phyloP scores from a whole-genome alignment of 2,113 vertebrate species.

The Calypte anna region DNA sequence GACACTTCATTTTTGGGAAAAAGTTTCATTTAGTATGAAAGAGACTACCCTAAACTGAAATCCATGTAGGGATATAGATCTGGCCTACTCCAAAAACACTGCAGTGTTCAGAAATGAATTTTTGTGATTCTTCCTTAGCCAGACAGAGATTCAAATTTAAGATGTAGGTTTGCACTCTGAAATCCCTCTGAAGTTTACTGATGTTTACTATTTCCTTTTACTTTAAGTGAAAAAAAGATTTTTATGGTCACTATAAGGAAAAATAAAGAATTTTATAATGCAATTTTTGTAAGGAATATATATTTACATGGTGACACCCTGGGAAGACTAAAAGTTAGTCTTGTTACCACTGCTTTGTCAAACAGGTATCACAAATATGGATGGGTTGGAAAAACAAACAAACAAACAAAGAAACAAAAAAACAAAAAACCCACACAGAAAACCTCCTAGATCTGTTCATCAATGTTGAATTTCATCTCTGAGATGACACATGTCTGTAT shows the following conservation, averaged over 20 bases:
- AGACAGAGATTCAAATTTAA: not conserved
- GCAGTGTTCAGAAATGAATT: not conserved
- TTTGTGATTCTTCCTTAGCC: not conserved
- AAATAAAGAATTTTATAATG: not conserved
- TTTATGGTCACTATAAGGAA: not conserved
- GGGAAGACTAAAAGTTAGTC: not conserved
- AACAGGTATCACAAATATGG: not conserved
- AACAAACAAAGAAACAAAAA: too few species aligned
- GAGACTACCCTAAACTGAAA: not conserved
- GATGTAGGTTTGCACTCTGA: not conserved
- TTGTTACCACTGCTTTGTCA: not conserved
- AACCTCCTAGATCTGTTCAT: not conserved
- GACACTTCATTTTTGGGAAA: not conserved
- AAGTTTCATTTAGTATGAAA: not conserved
- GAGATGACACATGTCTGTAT: not conserved
- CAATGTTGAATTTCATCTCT: not conserved
- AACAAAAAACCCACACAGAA: not conserved
- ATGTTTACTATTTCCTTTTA: not conserved
- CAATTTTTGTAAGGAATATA: not conserved
- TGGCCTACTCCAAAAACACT: not conserved
- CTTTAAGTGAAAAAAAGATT: not conserved
- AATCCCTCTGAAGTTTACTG: not conserved
- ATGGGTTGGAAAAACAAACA: not conserved
- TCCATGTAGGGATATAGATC: not conserved
- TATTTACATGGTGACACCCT: not conserved